A percentile compares a stretch with the other conserved stretches of the same genome.
Conservation (phyloP, 53 echinoderm and acorn worm species). For the Echinarachnius parma region DNA sequence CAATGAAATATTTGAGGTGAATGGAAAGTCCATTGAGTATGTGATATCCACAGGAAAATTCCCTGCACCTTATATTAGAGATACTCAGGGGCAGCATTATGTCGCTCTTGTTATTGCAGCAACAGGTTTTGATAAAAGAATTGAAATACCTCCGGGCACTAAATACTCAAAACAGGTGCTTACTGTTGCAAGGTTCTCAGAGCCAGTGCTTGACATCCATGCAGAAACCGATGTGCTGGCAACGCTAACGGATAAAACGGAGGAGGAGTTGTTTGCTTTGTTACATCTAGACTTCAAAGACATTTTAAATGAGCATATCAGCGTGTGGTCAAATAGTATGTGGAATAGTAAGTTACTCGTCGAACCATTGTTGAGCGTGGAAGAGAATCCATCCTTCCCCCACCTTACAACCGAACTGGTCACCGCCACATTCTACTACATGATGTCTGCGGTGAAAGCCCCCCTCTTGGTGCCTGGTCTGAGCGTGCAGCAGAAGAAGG, state of each 20-base stretch:
- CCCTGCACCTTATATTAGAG: slow-evolving; percentile 55
- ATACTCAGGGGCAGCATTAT: slow-evolving; percentile 57
- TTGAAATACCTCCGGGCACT: slow-evolving; percentile 65
- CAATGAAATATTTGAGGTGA: slow-evolving; percentile 65
- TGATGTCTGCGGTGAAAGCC: slow-evolving; percentile 81
- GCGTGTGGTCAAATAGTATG: slow-evolving; percentile 80
- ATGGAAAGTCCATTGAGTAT: slow-evolving; percentile 65
- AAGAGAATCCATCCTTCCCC: slow-evolving; percentile 49
- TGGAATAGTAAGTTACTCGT: slow-evolving; percentile 80
- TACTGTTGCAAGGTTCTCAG: slow-evolving; percentile 73
- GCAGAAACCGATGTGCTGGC: slow-evolving; percentile 62
- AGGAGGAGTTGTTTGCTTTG: slow-evolving; percentile 75
- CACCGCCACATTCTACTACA: slow-evolving; percentile 76
- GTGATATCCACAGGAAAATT: slow-evolving; percentile 61
- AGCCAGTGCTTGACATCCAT: slow-evolving; percentile 65
- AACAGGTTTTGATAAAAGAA: slow-evolving; percentile 52
- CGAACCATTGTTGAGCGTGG: slow-evolving; percentile 44
- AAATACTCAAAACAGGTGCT: slow-evolving; percentile 60
- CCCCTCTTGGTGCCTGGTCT: slow-evolving; percentile 70
- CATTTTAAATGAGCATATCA: slow-evolving; percentile 65
- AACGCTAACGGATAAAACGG: slow-evolving; percentile 63
- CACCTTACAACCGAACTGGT: slow-evolving; percentile 61
- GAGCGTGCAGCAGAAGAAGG: slow-evolving; percentile 64
- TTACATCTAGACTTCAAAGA: slow-evolving; percentile 60
- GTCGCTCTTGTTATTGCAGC: slow-evolving; percentile 80